Evolutionary conservation across 1,140 invertebrate species (phyloP).

Genomic region (Carposina sasakii): DNA sequence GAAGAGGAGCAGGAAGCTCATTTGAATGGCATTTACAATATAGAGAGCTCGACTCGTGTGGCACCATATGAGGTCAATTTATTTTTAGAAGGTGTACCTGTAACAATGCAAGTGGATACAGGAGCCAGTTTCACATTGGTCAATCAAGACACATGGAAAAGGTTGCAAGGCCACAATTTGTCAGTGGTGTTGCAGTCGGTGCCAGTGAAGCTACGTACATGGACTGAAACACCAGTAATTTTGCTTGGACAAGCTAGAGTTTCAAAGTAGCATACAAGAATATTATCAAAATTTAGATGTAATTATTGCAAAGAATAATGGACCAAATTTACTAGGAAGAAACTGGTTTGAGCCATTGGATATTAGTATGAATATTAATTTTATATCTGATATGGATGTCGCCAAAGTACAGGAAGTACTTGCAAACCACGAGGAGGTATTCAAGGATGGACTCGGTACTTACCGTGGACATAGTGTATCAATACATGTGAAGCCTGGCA

Average conservation of each 20-base stretch:
- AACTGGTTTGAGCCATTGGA: slow-evolving; percentile 21
- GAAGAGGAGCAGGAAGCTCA: slow-evolving; percentile 6
- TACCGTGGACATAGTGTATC: no score
- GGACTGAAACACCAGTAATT: slow-evolving; percentile 10
- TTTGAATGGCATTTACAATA: slow-evolving; percentile 22
- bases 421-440: slow-evolving; percentile 21
- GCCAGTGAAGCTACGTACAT: slow-evolving; percentile 10
- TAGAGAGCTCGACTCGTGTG: slow-evolving; percentile 8
- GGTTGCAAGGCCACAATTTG: slow-evolving; percentile 7
- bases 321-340: slow-evolving; percentile 23
- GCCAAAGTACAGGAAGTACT: slow-evolving; percentile 6
- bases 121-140: slow-evolving; percentile 20
- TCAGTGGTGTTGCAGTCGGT: background rate
- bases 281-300: slow-evolving; percentile 12
- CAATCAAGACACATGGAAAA: slow-evolving; percentile 10
- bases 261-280: slow-evolving; percentile 17
- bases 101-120: slow-evolving; percentile 23
- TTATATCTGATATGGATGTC: slow-evolving; percentile 8
- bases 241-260: slow-evolving; percentile 15
- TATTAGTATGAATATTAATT: slow-evolving; percentile 25
- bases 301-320: slow-evolving; percentile 21
- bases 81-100: slow-evolving; percentile 8
- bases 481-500: slow-evolving; percentile 18
- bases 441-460: no score
- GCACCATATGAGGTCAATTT: slow-evolving; percentile 14